Evolutionary conservation across 1,140 invertebrate species (phyloP).

Genomic region (Calliphora vicina): DNA sequence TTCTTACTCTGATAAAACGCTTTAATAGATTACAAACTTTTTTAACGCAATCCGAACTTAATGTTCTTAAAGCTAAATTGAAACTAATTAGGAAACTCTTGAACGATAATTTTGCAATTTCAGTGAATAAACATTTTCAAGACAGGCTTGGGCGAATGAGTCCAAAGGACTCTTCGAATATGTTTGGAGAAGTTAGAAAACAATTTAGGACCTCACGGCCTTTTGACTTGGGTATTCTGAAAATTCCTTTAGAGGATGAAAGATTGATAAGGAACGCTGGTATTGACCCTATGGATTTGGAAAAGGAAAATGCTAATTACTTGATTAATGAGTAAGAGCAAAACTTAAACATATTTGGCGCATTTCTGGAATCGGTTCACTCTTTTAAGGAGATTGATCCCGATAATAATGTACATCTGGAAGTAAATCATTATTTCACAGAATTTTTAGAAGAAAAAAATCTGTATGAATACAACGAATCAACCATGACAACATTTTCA

Average conservation of each 20-base stretch:
- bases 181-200: slow-evolving; percentile 8
- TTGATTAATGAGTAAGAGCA: neutral
- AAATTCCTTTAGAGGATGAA: neutral
- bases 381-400: neutral
- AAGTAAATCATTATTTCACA: neutral
- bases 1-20: slow-evolving; percentile 2
- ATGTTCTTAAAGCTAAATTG: neutral
- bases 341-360: neutral
- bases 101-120: neutral
- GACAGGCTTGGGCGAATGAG: neutral
- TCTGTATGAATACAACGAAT: neutral
- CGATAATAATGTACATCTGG: neutral
- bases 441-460: slow-evolving; percentile 2
- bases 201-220: neutral
- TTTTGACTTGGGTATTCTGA: neutral
- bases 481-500: neutral
- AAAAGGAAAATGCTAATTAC: neutral
- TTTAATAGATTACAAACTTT: neutral
- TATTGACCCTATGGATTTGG: neutral
- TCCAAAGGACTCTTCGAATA: neutral
- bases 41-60: neutral
- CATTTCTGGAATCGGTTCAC: neutral
- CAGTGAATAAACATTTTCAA: neutral
- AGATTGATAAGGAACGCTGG: neutral
- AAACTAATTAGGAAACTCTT: slow-evolving; percentile 14